A percentile compares a stretch with the other conserved stretches of the same genome.
Conservation (phyloP, 2,113 vertebrate genomes). For the Coregonus clupeaformis region DNA sequence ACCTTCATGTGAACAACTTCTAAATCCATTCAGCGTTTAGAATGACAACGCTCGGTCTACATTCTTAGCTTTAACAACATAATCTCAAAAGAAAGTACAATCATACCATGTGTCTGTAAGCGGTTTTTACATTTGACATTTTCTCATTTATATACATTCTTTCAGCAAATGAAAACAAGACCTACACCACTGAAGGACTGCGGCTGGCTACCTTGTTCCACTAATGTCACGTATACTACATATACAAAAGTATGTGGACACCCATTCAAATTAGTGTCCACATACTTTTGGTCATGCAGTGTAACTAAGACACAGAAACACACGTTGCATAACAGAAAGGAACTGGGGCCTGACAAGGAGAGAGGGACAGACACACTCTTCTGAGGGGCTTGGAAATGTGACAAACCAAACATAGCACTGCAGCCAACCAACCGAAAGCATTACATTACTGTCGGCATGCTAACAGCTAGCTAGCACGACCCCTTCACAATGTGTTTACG, state of each 20-base stretch:
- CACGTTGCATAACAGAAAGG: constrained; percentile 1
- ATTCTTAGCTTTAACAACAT: constrained; percentile 40
- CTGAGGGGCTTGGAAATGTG: constrained; percentile 5
- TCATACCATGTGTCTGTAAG: constrained; percentile 43
- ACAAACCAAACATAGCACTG: constrained; percentile 53
- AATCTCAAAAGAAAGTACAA: constrained; percentile 45
- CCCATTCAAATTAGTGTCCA: too few species aligned
- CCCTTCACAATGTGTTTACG: constrained; percentile 58
- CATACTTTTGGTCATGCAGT: too few species aligned
- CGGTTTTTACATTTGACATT: constrained; percentile 50
- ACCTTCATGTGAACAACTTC: constrained; percentile 12
- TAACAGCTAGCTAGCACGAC: constrained; percentile 43
- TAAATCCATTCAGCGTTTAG: constrained; percentile 23
- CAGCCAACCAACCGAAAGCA: constrained; percentile 52
- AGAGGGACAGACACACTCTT: constrained; percentile 44
- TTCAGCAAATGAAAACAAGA: constrained; percentile 40
- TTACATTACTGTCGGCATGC: constrained; percentile 53
- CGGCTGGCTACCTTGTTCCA: constrained; percentile 25
- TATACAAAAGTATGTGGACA: too few species aligned
- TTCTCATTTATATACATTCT: constrained; percentile 52
- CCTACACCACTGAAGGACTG: constrained; percentile 28
- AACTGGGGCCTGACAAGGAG: constrained; percentile 24
- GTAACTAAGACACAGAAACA: constrained; percentile 26
- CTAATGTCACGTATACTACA: constrained; percentile 25
- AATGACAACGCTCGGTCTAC: constrained; percentile 20